These are phyloP conservation scores for Rhimphoctona megacephalus DNA, from an alignment of 2,888 invertebrate species.

Conservation along the genomic window DNA sequence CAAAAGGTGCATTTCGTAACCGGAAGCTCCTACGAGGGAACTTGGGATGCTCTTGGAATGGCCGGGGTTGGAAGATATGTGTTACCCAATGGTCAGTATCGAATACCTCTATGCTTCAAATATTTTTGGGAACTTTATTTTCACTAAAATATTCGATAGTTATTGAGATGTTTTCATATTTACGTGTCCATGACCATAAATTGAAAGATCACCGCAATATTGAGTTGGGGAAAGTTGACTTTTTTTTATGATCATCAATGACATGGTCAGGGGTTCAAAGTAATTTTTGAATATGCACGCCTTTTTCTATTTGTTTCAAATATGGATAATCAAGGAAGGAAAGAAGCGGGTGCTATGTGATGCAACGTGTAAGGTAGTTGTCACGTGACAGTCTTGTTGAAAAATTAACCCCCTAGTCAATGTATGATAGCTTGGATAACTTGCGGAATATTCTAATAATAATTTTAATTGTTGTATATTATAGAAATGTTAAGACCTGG, in stretches of 20 bases:
- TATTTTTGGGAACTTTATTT: not conserved
- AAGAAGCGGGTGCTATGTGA: not conserved
- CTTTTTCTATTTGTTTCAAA: not conserved
- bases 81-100: constrained; percentile 86
- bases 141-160: not conserved
- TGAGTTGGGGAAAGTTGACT: too few relatives aligned
- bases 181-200: too few relatives aligned
- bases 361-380: not conserved
- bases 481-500: too few relatives aligned
- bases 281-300: not conserved
- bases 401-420: too few relatives aligned
- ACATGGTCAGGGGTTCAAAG: not conserved
- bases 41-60: constrained; percentile 88
- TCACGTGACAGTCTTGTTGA: too few relatives aligned
- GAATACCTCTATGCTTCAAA: not conserved
- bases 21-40: constrained; percentile 87
- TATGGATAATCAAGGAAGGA: not conserved
- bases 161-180: too few relatives aligned
- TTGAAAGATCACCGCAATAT: too few relatives aligned
- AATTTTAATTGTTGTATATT: too few relatives aligned
- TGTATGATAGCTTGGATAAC: too few relatives aligned
- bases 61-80: constrained; percentile 87
- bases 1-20: constrained; percentile 84
- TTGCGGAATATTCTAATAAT: too few relatives aligned
- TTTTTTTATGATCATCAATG: not conserved